Conservation (phyloP, 2,113 vertebrate genomes). For the Lasiurus borealis region DNA sequence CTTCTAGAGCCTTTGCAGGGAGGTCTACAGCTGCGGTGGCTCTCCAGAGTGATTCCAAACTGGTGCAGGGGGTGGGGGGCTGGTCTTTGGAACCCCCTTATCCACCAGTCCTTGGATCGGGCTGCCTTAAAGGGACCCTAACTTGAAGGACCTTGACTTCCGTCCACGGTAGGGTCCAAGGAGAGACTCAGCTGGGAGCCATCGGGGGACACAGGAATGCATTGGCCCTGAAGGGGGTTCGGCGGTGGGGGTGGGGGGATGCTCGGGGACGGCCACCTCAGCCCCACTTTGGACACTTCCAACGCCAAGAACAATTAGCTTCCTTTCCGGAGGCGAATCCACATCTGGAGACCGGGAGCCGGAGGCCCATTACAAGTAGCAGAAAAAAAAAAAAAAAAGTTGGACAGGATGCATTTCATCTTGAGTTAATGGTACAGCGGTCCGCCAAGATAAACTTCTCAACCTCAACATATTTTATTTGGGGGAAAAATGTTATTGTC, state of each 20-base stretch:
- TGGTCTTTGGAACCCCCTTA: neutral
- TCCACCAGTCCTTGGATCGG: neutral
- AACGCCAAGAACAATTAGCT: conserved; percentile 58
- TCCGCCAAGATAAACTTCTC: too few species aligned
- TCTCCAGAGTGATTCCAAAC: neutral
- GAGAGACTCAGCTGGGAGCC: neutral
- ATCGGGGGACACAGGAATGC: neutral
- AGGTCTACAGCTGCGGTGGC: neutral
- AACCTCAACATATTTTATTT: too few species aligned
- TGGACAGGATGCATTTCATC: too few species aligned
- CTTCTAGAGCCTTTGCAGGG: neutral
- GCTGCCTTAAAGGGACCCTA: neutral
- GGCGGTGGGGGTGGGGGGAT: neutral
- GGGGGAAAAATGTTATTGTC: too few species aligned
- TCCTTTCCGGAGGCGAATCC: conserved; percentile 73
- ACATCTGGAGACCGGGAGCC: conserved; percentile 86
- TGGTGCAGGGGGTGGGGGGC: neutral
- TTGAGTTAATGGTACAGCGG: too few species aligned
- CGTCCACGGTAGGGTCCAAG: neutral
- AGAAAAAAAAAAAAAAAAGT: too few species aligned
- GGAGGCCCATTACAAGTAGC: conserved; percentile 86
- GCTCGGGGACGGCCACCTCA: neutral
- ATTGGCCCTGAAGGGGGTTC: neutral
- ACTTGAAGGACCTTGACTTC: neutral
- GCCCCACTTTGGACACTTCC: neutral